Conservation (phyloP, 2,888 invertebrate species). For the Cryptosula pallasiana region DNA sequence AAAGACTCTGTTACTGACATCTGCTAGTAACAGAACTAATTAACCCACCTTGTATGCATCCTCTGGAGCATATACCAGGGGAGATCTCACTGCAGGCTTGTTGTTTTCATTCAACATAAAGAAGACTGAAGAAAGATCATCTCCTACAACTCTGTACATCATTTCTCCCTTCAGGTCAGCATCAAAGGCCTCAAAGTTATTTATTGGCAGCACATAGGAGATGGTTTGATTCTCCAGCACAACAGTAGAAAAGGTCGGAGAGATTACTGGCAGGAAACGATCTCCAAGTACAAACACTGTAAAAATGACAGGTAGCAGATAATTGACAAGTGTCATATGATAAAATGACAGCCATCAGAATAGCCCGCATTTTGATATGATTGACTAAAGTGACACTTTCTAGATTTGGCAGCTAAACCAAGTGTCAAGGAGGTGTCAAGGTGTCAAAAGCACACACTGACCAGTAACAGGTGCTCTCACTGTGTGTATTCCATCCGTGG, state of each 20-base stretch:
- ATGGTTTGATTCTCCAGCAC: conserved; percentile 15
- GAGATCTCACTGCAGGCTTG: not conserved
- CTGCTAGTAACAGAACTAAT: too few species aligned
- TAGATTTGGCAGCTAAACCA: too few species aligned
- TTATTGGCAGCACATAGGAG: not conserved
- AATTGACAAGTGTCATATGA: too few species aligned
- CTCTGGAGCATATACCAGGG: not conserved
- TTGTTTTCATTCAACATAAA: conserved; percentile 12
- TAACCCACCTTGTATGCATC: not conserved
- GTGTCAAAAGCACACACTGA: too few species aligned
- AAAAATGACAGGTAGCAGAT: too few species aligned
- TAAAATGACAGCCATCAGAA: too few species aligned
- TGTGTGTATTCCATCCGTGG: conserved; percentile 6
- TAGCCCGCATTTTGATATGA: too few species aligned
- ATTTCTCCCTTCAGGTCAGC: not conserved
- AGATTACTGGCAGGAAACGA: not conserved
- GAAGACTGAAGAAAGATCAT: not conserved
- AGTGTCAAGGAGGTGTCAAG: too few species aligned
- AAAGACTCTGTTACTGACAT: too few species aligned
- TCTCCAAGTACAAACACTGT: not conserved
- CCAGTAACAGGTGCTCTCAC: not conserved
- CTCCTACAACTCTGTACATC: not conserved
- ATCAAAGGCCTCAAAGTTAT: not conserved
- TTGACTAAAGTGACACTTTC: too few species aligned
- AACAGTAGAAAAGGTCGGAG: not conserved